Evolutionary conservation across 37 sponge, comb jelly and placozoan species (phyloP).

Genomic region (Mnemiopsis leidyi): DNA sequence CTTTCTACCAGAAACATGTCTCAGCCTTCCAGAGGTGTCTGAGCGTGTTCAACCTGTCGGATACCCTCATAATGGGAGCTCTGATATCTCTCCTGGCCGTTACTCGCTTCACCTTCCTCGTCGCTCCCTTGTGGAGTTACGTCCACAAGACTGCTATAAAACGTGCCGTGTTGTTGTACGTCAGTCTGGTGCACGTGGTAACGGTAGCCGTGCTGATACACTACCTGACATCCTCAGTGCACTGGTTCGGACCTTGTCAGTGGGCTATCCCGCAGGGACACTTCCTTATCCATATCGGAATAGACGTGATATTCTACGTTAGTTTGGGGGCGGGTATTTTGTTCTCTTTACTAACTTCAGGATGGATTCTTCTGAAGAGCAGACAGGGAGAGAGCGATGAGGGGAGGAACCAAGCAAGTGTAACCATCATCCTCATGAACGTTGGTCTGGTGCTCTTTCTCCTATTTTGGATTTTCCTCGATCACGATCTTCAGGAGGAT

Average conservation of each 20-base stretch:
- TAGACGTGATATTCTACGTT: not conserved
- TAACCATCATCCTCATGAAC: not conserved
- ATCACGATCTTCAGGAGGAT: not conserved
- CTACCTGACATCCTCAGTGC: not conserved
- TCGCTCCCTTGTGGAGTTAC: not conserved
- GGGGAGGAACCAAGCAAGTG: not conserved
- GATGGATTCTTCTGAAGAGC: not conserved
- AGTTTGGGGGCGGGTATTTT: not conserved
- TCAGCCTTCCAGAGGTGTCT: not conserved
- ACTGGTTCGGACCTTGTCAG: not conserved
- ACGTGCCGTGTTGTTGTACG: not conserved
- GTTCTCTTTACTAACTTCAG: not conserved
- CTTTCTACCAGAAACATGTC: not conserved
- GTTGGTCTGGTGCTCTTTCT: not conserved
- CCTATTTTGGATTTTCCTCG: not conserved
- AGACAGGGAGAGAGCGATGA: not conserved
- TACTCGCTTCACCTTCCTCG: not conserved
- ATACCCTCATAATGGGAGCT: not conserved
- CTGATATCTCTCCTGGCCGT: not conserved
- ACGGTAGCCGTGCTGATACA: not conserved
- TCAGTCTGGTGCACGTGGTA: not conserved
- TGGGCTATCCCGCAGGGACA: not conserved
- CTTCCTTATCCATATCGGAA: not conserved
- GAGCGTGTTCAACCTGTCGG: not conserved
- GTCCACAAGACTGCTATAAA: not conserved